Conservation (phyloP, 1,140 invertebrate genomes). For the Heliconius melpomene region DNA sequence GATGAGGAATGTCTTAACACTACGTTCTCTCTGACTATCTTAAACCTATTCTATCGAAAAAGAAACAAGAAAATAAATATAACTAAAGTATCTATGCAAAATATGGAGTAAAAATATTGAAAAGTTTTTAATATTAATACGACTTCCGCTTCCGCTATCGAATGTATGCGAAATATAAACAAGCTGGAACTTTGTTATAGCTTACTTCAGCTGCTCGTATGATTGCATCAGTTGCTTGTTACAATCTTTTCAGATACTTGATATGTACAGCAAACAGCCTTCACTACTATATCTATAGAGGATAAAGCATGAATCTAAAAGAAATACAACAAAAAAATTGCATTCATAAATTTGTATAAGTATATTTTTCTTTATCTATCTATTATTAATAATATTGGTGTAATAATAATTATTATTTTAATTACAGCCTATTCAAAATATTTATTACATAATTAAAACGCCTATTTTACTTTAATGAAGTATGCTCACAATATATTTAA, state of each 20-base stretch:
- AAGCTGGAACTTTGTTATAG: conserved; percentile 4
- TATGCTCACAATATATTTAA: neutral
- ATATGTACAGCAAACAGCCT: neutral
- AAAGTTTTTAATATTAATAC: neutral
- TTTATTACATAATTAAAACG: neutral
- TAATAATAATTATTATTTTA: too few species aligned
- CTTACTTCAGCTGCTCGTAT: neutral
- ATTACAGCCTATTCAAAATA: neutral
- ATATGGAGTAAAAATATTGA: neutral
- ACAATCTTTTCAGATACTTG: neutral
- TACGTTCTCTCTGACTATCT: neutral
- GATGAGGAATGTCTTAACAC: too few species aligned
- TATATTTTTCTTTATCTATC: too few species aligned
- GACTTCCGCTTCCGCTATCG: neutral
- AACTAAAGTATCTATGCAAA: neutral
- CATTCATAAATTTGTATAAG: too few species aligned
- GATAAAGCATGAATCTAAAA: too few species aligned
- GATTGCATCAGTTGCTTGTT: neutral
- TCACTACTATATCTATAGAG: too few species aligned
- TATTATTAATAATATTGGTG: too few species aligned
- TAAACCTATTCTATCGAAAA: too few species aligned
- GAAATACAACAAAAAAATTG: too few species aligned
- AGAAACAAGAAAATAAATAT: neutral
- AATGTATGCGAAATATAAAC: conserved; percentile 5
- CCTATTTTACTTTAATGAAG: too few species aligned